phyloP scores from a whole-genome alignment of 1,140 invertebrate genomes.

The Drosophila asahinai region DNA sequence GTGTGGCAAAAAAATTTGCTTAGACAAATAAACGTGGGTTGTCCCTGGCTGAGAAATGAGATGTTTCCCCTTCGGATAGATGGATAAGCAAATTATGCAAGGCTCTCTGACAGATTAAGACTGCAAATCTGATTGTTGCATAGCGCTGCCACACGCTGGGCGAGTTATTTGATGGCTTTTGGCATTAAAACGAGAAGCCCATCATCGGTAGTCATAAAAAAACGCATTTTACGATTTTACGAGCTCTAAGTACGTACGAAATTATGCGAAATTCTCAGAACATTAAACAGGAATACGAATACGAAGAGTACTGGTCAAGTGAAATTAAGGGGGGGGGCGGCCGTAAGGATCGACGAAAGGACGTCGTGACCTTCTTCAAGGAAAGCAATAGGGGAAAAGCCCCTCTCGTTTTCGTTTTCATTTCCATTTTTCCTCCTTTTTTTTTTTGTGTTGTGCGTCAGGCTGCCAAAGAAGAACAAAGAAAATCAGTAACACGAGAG shows the following conservation, averaged over 20 bases:
- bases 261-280: conserved; percentile 60
- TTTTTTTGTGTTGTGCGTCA: conserved; percentile 22
- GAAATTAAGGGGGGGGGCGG: conserved; percentile 3
- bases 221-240: conserved; percentile 49
- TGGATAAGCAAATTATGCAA: conserved; percentile 4
- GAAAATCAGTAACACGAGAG: conserved; percentile 37
- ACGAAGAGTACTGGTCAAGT: conserved; percentile 35
- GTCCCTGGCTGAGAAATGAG: conserved; percentile 1
- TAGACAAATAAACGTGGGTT: conserved; percentile 25
- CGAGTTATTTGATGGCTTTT: conserved; percentile 5
- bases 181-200: conserved; percentile 19
- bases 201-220: conserved; percentile 22
- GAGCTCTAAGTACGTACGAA: conserved; percentile 44
- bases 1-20: conserved; percentile 14
- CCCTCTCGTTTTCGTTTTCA: conserved; percentile 20
- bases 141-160: background rate
- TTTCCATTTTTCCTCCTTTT: conserved; percentile 7
- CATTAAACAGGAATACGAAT: conserved; percentile 30
- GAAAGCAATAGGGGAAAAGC: conserved; percentile 44
- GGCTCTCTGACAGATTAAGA: background rate
- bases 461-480: conserved; percentile 36
- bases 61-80: background rate
- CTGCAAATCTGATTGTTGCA: conserved; percentile 26
- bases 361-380: conserved; percentile 73
- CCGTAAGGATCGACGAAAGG: conserved; percentile 19